Evolutionary conservation across 2,113 vertebrate genomes (phyloP).

Genomic region (Tetrao urogallus): DNA sequence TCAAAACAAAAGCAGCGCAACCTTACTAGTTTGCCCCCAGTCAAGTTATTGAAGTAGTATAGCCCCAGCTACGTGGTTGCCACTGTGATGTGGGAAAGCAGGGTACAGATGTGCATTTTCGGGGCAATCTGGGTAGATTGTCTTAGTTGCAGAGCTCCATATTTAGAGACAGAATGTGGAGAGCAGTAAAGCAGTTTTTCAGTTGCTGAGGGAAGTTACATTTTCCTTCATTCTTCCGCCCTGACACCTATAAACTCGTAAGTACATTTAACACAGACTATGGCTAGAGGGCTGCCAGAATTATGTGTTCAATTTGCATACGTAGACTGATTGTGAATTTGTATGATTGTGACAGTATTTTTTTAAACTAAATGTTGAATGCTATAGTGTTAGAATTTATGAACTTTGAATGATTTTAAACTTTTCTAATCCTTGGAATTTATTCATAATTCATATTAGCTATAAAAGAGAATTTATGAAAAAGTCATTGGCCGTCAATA

Average conservation of each 20-base stretch:
- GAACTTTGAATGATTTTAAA: neutral
- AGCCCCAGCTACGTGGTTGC: fast-evolving
- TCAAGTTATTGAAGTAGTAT: neutral
- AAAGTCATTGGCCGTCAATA: neutral
- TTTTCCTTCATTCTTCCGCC: neutral
- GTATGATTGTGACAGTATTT: neutral
- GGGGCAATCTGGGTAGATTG: neutral
- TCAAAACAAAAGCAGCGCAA: neutral
- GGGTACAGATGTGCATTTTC: neutral
- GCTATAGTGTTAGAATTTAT: neutral
- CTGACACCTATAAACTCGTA: neutral
- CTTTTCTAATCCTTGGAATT: neutral
- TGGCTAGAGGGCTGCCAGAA: neutral
- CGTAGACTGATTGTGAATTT: neutral
- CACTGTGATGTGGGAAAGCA: neutral
- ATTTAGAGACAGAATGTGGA: neutral
- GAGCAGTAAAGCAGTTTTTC: neutral
- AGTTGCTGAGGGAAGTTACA: neutral
- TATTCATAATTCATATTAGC: neutral
- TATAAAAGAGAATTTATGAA: neutral
- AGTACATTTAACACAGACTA: neutral
- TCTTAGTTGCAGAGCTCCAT: neutral
- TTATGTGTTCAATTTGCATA: fast-evolving
- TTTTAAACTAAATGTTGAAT: neutral
- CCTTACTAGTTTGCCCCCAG: neutral